Base-by-base conservation (phyloP, 1,140 invertebrate species). In the Drosophila nasuta region DNA sequence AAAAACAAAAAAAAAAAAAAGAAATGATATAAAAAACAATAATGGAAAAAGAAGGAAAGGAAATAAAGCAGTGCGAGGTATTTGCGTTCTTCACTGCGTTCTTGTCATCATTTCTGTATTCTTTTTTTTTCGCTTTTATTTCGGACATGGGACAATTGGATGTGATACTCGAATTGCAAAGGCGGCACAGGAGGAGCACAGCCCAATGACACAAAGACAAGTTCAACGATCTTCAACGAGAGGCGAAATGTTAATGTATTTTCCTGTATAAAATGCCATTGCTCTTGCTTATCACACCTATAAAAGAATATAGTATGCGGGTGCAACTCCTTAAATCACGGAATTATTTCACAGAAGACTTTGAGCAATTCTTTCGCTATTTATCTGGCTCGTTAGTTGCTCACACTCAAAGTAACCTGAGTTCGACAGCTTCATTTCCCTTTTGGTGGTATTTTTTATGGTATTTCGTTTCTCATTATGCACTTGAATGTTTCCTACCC, bases 71-170 rank as follows among this genome's bases (percentile, higher is more conserved):
- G 69, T 51, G 74, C 60, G 33, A 52, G 10, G 6, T 28, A 70
- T 71, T 80, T 72, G 58, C 43, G 33, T 78, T 63, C 77, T 82
- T 81, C 52, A 5, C 30, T 81, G 74, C 6, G 43, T 30, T 58
- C 35, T 10, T 25, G 56, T 63, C 25, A 51, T 67, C 48, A 68
- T 73, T 66, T 69, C n/a, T 28, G 30, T 52, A 33, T 43, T 52
- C 35, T 52, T 79, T 20, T 60, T 56, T 38, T 81, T 41, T 41
- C 20, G 20, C 20, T 77, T 66, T 46, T 54, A 79, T 74, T 68
- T 41, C 49, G 48, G 68, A 41, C 83, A 57, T 49, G 82, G 51
- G 79, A 87, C 82, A 87, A 82, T 87, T 72, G 81, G 46, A 66
- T 48, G 35, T 46, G 46, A 71, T 65, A 43, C n/a, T n/a, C 41